Conservation (phyloP, 2,797 vertebrate species). For the Sciaenops ocellatus region DNA sequence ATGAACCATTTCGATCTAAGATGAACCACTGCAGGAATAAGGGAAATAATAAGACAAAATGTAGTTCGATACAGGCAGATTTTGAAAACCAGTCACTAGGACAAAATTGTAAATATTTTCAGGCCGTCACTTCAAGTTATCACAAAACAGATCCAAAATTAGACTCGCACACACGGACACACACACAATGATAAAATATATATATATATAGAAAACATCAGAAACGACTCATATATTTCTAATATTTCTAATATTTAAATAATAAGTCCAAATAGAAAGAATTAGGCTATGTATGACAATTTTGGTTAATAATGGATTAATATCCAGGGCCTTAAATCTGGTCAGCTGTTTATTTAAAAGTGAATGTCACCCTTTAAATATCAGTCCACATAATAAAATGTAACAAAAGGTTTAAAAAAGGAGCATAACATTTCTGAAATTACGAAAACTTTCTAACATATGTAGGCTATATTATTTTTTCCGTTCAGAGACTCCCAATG, state of each 20-base stretch:
- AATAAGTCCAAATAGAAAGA: not conserved
- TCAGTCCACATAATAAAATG: not conserved
- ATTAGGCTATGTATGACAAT: not conserved
- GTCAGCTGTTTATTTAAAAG: not conserved
- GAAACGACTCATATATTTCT: not conserved
- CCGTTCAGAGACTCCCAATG: not conserved
- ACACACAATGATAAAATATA: not conserved
- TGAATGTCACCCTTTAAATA: not conserved
- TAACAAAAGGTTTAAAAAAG: not conserved
- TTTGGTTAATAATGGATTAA: not conserved
- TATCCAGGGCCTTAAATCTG: not conserved
- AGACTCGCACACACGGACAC: not conserved
- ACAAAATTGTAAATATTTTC: not conserved
- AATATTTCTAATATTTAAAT: not conserved
- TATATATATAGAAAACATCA: not conserved
- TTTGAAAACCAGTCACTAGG: not conserved
- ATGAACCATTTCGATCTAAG: not conserved
- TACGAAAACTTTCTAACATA: not conserved
- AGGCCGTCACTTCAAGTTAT: not conserved
- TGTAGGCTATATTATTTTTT: not conserved
- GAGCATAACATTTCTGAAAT: not conserved
- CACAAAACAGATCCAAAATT: not conserved
- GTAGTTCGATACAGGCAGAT: not conserved
- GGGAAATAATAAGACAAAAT: not conserved
- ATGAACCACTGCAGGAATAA: conserved; percentile 3